phyloP scores from a whole-genome alignment of 2,888 invertebrate species.

The Empis stercorea region DNA sequence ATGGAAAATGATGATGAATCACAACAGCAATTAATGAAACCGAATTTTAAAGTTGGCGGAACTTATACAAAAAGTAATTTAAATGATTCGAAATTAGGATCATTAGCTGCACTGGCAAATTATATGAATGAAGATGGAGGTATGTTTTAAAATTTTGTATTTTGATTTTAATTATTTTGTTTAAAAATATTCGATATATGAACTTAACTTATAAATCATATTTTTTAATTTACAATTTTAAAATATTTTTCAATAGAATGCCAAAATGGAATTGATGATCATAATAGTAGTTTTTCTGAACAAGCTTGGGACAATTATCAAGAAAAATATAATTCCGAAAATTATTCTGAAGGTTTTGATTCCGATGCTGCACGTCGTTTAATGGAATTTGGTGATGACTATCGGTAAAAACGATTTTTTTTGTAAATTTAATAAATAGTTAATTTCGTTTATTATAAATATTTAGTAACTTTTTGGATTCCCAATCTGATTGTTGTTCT shows the following conservation, averaged over 20 bases:
- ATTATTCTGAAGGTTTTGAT: constrained; percentile 76
- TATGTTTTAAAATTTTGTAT: constrained; percentile 13
- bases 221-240: no score
- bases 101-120: constrained; percentile 33
- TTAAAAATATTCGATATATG: no score
- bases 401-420: constrained; percentile 40
- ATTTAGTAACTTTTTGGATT: constrained; percentile 52
- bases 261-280: constrained; percentile 55
- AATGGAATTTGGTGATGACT: constrained; percentile 81
- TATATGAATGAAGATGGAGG: constrained; percentile 32
- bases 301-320: constrained; percentile 94
- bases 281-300: constrained; percentile 68
- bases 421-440: no score
- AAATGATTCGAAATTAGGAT: constrained; percentile 31
- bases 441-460: not conserved
- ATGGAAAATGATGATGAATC: constrained; percentile 54
- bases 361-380: constrained; percentile 71
- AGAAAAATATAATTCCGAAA: constrained; percentile 85
- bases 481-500: constrained; percentile 79
- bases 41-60: constrained; percentile 54
- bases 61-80: constrained; percentile 30
- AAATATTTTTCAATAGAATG: no score
- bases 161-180: no score
- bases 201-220: no score
- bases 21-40: constrained; percentile 38